Percentiles rank a stretch among this genome's conserved stretches.
Conservation (phyloP, 2,113 vertebrate species). For the Panthera leo region DNA sequence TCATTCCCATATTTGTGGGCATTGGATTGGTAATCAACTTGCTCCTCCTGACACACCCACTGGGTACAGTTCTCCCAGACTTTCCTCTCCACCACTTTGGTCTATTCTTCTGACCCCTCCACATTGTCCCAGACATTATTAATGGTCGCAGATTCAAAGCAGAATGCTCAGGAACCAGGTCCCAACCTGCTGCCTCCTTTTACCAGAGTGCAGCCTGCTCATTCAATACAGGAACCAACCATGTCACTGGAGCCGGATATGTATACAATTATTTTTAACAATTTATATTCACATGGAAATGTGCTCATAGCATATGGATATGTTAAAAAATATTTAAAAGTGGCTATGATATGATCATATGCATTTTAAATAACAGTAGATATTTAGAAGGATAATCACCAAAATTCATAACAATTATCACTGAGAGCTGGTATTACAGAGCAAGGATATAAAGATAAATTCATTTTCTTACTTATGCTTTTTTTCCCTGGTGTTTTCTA, state of each 20-base stretch:
- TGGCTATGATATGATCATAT: background rate
- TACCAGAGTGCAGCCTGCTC: no score
- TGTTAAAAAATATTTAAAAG: background rate
- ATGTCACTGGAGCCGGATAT: background rate
- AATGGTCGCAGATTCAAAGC: background rate
- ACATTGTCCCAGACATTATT: background rate
- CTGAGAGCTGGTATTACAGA: background rate
- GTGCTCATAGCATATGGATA: background rate
- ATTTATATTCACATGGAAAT: background rate
- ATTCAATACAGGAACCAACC: background rate
- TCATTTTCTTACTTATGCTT: background rate
- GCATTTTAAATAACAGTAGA: background rate
- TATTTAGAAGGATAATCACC: background rate
- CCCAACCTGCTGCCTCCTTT: no score
- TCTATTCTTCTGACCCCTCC: background rate
- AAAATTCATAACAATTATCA: background rate
- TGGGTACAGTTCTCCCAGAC: background rate
- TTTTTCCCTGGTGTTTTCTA: background rate
- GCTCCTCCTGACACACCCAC: background rate
- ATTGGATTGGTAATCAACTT: constrained; percentile 92
- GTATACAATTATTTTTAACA: background rate
- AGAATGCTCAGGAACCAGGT: background rate
- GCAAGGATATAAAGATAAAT: background rate
- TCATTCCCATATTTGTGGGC: constrained; percentile 95
- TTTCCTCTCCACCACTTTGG: background rate